These are phyloP conservation scores for Orthosia incerta DNA, from an alignment of 2,888 invertebrate species.

Conservation along the genomic window DNA sequence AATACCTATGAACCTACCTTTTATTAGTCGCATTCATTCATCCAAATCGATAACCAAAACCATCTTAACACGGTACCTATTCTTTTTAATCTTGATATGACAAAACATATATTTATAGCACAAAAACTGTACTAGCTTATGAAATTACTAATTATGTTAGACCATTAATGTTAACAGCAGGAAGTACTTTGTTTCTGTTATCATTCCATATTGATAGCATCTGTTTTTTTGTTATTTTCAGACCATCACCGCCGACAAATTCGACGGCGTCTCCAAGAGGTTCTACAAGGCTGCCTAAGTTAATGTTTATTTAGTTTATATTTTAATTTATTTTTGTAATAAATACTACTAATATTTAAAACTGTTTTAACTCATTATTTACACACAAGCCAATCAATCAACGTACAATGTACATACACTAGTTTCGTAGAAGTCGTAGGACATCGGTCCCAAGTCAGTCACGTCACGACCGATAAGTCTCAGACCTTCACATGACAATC, in stretches of 20 bases:
- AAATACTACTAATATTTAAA: conserved; percentile 31
- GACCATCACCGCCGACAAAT: conserved; percentile 65
- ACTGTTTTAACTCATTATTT: not conserved
- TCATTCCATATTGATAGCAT: conserved; percentile 1
- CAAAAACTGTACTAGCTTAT: not conserved
- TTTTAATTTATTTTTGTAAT: conserved; percentile 57
- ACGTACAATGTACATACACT: not conserved
- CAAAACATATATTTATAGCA: too few relatives aligned
- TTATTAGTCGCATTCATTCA: too few relatives aligned
- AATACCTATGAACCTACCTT: too few relatives aligned
- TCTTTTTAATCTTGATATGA: too few relatives aligned
- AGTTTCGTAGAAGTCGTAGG: too few relatives aligned
- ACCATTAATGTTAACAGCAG: too few relatives aligned
- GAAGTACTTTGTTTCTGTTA: conserved; percentile 1
- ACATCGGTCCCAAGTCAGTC: too few relatives aligned
- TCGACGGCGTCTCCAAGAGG: conserved; percentile 71
- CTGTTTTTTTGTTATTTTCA: conserved; percentile 59
- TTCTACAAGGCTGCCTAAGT: conserved; percentile 68
- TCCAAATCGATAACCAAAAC: too few relatives aligned
- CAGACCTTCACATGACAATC: too few relatives aligned
- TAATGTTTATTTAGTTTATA: conserved; percentile 35
- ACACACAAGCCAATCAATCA: not conserved
- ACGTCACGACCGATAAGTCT: too few relatives aligned
- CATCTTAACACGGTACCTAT: too few relatives aligned
- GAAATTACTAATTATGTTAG: not conserved